Percentiles rank a stretch among this genome's conserved stretches.
These are phyloP conservation scores for Percopsis transmontana DNA, from an alignment of 2,113 vertebrate genomes.

Conservation along the genomic window DNA sequence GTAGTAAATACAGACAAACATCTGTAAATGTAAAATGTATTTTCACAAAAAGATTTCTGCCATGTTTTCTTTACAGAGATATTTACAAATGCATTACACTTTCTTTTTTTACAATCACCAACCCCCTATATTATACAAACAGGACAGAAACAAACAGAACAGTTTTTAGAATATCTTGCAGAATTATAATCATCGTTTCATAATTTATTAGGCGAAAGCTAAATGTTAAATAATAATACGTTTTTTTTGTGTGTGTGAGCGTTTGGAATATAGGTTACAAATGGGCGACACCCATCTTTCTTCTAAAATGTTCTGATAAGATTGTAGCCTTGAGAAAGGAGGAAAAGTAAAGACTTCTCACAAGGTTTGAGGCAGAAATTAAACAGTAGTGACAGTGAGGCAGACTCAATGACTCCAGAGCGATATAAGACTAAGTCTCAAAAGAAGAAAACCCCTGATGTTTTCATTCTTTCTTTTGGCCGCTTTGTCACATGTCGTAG, in stretches of 20 bases:
- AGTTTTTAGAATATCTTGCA: slow-evolving; percentile 18
- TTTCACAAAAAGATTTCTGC: slow-evolving; percentile 50
- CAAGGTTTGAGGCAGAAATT: no score
- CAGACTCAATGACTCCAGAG: no score
- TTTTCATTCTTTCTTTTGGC: no score
- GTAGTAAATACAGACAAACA: slow-evolving; percentile 1
- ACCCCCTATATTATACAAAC: slow-evolving; percentile 28
- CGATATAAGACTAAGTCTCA: no score
- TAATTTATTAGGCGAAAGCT: slow-evolving; percentile 1
- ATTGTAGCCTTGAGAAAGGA: no score
- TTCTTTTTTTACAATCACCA: slow-evolving; percentile 45
- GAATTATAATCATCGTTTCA: background rate
- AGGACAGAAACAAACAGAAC: slow-evolving; percentile 24
- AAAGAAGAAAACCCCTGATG: no score
- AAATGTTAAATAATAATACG: slow-evolving; percentile 18
- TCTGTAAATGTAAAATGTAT: slow-evolving; percentile 58
- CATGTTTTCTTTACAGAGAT: slow-evolving; percentile 64
- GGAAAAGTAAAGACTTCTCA: no score
- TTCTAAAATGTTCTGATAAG: background rate
- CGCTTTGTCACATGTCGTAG: no score
- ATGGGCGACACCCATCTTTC: background rate
- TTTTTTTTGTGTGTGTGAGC: no score
- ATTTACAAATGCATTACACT: slow-evolving; percentile 64
- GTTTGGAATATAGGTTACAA: background rate
- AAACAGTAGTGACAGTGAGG: no score